phyloP scores from a whole-genome alignment of 2,797 vertebrate species.

The Syncerus caffer region DNA sequence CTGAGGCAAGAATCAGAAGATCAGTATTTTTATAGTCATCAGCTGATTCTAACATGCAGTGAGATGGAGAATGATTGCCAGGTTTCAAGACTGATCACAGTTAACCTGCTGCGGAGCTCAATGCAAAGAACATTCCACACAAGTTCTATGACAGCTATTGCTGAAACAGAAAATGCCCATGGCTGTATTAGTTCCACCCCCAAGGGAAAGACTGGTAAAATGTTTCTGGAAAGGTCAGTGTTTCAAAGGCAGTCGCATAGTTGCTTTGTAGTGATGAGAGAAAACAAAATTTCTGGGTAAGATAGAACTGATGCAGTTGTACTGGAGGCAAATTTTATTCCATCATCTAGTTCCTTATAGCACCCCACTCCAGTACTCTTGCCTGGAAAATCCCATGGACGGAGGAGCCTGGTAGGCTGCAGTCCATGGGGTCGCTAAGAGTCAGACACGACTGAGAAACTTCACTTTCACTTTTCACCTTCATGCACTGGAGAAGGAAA shows the following conservation, averaged over 20 bases:
- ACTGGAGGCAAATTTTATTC: background rate
- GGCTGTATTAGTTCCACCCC: background rate
- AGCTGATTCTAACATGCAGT: background rate
- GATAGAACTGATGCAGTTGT: background rate
- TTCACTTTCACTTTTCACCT: no score
- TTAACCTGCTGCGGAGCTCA: background rate
- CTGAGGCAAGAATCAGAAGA: background rate
- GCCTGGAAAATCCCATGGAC: no score
- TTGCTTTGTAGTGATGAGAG: background rate
- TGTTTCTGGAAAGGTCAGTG: background rate
- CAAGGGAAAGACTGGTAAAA: background rate
- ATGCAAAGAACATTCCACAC: background rate
- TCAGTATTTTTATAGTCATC: background rate
- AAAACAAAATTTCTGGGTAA: background rate
- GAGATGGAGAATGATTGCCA: background rate
- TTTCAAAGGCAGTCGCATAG: background rate
- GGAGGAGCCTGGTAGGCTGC: no score
- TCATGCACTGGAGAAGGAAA: no score
- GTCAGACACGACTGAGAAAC: no score
- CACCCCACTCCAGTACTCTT: no score
- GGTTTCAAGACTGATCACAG: background rate
- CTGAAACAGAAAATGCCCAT: background rate
- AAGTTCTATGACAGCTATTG: background rate
- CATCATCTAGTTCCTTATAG: background rate
- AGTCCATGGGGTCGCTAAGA: no score